Conservation (phyloP, 2,888 invertebrate genomes). For the Coleophora flavipennella region DNA sequence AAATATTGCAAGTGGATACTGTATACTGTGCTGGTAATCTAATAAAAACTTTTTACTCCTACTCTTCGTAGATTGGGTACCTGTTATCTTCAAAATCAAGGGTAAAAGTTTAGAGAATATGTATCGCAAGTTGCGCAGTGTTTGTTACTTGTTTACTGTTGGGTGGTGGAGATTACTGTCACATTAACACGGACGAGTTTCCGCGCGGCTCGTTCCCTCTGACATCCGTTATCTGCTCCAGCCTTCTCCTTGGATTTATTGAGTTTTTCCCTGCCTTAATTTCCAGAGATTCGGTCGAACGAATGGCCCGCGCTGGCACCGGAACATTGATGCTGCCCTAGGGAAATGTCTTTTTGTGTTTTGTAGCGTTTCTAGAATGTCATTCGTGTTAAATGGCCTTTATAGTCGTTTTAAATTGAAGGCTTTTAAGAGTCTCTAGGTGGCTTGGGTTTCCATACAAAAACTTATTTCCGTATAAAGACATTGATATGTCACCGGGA, state of each 20-base stretch:
- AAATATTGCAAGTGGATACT: conserved; percentile 4
- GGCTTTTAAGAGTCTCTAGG: background rate
- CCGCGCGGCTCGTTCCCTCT: conserved; percentile 21
- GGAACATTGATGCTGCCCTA: conserved; percentile 62
- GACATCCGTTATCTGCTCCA: conserved; percentile 57
- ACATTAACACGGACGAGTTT: conserved; percentile 36
- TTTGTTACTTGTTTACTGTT: conserved; percentile 32
- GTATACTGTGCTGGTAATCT: conserved; percentile 20
- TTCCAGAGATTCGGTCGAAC: conserved; percentile 68
- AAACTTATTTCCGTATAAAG: no score
- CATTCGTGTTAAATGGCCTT: conserved; percentile 17
- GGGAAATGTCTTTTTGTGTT: conserved; percentile 63
- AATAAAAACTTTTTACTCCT: conserved; percentile 23
- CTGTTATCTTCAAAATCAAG: conserved; percentile 26
- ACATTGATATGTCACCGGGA: no score
- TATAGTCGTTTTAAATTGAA: background rate
- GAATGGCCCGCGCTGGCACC: conserved; percentile 60
- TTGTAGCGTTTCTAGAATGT: conserved; percentile 58
- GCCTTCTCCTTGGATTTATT: conserved; percentile 61
- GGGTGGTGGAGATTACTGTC: conserved; percentile 34
- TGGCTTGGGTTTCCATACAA: no score
- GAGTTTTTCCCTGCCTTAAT: conserved; percentile 64
- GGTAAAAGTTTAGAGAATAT: conserved; percentile 16
- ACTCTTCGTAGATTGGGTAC: conserved; percentile 17
- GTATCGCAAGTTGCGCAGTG: conserved; percentile 13